A percentile compares a stretch with the other conserved stretches of the same genome.
These are phyloP conservation scores for Psylliodes chrysocephalus DNA, from an alignment of 2,888 invertebrate genomes.

Conservation along the genomic window DNA sequence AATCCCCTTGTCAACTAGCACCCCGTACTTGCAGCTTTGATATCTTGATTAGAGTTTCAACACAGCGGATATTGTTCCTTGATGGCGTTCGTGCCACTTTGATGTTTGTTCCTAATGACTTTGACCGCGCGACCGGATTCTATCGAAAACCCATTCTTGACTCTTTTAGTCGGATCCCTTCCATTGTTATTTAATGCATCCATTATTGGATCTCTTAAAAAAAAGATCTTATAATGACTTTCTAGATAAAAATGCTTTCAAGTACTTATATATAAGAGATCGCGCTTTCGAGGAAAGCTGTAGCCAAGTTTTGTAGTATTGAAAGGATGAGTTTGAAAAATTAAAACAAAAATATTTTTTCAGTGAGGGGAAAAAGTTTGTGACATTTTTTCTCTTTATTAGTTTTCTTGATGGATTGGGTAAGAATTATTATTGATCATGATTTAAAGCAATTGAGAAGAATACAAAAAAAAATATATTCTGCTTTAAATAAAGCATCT, in stretches of 20 bases:
- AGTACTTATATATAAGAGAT: background rate
- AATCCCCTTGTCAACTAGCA: too few relatives aligned
- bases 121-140: constrained; percentile 60
- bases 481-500: too few relatives aligned
- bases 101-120: constrained; percentile 62
- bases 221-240: constrained; percentile 23
- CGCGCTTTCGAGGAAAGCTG: too few relatives aligned
- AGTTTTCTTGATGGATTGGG: too few relatives aligned
- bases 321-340: too few relatives aligned
- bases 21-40: background rate
- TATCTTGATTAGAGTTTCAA: constrained; percentile 9
- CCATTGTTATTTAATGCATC: constrained; percentile 33
- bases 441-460: too few relatives aligned
- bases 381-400: too few relatives aligned
- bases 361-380: too few relatives aligned
- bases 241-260: constrained; percentile 29
- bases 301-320: too few relatives aligned
- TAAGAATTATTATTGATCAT: too few relatives aligned
- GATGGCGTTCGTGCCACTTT: constrained; percentile 61
- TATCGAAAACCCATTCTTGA: constrained; percentile 50
- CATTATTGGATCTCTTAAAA: constrained; percentile 28
- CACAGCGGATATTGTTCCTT: constrained; percentile 58
- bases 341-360: too few relatives aligned
- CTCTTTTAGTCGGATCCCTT: constrained; percentile 47
- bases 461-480: too few relatives aligned